A percentile compares a stretch with the other conserved stretches of the same genome.
Conservation (phyloP, 2,888 invertebrate genomes). For the Plagodis dolabraria region DNA sequence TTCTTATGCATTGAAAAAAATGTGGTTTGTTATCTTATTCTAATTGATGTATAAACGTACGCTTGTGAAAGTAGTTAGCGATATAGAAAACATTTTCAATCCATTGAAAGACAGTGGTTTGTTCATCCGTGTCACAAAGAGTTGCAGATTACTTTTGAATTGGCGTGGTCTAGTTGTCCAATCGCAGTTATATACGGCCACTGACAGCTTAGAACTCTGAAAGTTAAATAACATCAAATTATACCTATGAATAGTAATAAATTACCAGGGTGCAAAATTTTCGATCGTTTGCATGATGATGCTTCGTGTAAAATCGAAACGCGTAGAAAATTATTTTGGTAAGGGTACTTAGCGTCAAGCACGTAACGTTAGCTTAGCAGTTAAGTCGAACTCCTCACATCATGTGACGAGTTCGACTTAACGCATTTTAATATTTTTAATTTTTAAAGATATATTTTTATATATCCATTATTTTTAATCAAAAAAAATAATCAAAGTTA, state of each 20-base stretch:
- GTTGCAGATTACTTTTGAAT: slow-evolving; percentile 62
- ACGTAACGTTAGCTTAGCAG: too few species aligned
- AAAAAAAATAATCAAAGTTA: too few species aligned
- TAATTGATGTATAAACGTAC: slow-evolving; percentile 40
- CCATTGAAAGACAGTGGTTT: slow-evolving; percentile 61
- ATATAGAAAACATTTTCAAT: slow-evolving; percentile 67
- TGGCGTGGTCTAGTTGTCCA: slow-evolving; percentile 58
- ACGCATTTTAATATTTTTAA: too few species aligned
- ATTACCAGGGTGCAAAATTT: too few species aligned
- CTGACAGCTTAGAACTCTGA: slow-evolving; percentile 59
- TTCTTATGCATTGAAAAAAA: neutral
- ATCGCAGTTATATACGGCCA: slow-evolving; percentile 61
- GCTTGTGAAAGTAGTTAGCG: slow-evolving; percentile 64
- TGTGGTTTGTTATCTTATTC: neutral
- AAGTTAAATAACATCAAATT: slow-evolving; percentile 27
- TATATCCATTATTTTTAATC: too few species aligned
- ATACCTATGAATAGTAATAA: neutral
- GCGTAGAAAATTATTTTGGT: too few species aligned
- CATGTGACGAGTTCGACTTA: too few species aligned
- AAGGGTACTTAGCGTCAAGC: too few species aligned
- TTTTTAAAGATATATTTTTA: too few species aligned
- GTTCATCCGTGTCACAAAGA: slow-evolving; percentile 62
- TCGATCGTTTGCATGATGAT: too few species aligned
- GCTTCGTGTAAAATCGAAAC: too few species aligned
- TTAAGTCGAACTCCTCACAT: too few species aligned